Evolutionary conservation across 2,888 invertebrate species (phyloP).

Genomic region (Helicoverpa assulta): DNA sequence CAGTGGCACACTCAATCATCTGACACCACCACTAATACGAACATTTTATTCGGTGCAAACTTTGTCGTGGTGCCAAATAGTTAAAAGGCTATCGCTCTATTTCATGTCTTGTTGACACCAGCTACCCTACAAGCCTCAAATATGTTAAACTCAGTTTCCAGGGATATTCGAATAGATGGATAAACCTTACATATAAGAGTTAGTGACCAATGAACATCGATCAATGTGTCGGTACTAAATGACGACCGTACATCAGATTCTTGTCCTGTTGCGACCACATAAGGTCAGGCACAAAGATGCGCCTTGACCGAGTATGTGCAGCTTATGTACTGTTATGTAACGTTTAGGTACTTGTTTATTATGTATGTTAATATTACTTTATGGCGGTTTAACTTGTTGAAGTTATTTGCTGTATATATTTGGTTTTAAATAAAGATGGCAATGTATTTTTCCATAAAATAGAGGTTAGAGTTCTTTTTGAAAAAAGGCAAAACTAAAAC

Average conservation of each 20-base stretch:
- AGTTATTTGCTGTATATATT: background rate
- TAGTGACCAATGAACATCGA: background rate
- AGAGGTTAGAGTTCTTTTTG: background rate
- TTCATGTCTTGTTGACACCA: no score
- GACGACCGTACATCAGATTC: constrained; percentile 23
- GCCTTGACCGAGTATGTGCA: constrained; percentile 45
- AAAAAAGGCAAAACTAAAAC: background rate
- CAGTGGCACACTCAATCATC: background rate
- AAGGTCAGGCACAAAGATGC: constrained; percentile 27
- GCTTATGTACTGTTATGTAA: constrained; percentile 22
- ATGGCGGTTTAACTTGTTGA: background rate
- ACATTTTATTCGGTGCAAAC: background rate
- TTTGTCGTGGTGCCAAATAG: background rate
- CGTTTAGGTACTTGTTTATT: constrained; percentile 42
- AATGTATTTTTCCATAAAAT: background rate
- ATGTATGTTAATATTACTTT: constrained; percentile 13
- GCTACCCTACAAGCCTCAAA: no score
- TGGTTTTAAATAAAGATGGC: no score
- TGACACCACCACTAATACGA: background rate
- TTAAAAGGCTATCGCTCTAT: background rate
- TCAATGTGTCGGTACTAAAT: constrained; percentile 6
- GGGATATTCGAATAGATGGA: no score
- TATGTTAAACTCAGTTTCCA: no score
- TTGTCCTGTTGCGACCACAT: constrained; percentile 10
- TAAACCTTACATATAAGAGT: background rate